Evolutionary conservation across 1,140 invertebrate genomes (phyloP).

Genomic region (Drosophila ohnishii): DNA sequence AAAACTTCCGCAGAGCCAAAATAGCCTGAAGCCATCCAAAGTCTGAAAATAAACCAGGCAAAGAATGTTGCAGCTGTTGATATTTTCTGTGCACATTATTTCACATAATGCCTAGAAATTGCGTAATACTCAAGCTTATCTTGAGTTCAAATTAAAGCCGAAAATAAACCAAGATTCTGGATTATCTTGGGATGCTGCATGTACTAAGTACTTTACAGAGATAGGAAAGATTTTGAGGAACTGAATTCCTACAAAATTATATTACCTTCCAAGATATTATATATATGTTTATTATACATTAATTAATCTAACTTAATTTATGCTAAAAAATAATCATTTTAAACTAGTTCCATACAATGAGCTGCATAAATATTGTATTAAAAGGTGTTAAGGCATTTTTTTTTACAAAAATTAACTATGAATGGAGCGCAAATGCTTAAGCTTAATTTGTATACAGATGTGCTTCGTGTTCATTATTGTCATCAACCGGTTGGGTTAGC

Average conservation of each 20-base stretch:
- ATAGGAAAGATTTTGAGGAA: not conserved
- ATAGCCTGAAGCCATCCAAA: conserved; percentile 5
- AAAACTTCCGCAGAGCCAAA: conserved; percentile 24
- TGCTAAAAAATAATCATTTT: not conserved
- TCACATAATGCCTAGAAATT: conserved; percentile 19
- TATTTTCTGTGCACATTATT: conserved; percentile 7
- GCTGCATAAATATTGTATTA: conserved; percentile 1
- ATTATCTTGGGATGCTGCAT: not conserved
- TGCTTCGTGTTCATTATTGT: not conserved
- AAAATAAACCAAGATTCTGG: conserved; percentile 17
- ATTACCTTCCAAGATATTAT: not conserved
- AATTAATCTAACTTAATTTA: not conserved
- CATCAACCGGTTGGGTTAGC: conserved; percentile 51
- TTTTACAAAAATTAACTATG: conserved; percentile 20
- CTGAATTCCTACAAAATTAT: not conserved
- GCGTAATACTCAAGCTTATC: conserved; percentile 31
- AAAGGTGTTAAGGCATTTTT: conserved; percentile 1
- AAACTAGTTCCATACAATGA: conserved; percentile 13
- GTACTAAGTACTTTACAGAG: not conserved
- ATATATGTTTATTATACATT: not conserved
- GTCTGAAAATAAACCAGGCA: not conserved
- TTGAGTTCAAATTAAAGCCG: conserved; percentile 6
- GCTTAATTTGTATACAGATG: not conserved
- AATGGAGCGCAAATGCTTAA: conserved; percentile 7
- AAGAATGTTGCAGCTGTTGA: conserved; percentile 10